Percentiles rank a stretch among this genome's conserved stretches.
These are phyloP conservation scores for Catostomus latipinnis DNA, from an alignment of 2,797 vertebrate species.

Conservation along the genomic window DNA sequence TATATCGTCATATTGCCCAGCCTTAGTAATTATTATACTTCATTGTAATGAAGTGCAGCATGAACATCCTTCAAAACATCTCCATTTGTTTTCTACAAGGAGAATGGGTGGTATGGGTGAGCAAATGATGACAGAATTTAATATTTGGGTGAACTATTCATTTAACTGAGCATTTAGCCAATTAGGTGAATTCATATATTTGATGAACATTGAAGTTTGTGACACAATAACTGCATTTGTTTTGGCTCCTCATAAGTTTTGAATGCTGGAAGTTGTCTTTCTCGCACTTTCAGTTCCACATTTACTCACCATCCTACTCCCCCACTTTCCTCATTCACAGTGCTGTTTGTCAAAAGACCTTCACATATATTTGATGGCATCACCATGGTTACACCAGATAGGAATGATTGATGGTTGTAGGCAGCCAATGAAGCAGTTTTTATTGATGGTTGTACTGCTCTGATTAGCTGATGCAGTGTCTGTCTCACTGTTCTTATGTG, in stretches of 20 bases:
- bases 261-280: not conserved
- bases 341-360: constrained; percentile 37
- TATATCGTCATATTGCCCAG: too few species aligned
- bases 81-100: too few species aligned
- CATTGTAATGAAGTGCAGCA: too few species aligned
- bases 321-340: not conserved
- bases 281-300: not conserved
- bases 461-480: constrained; percentile 44
- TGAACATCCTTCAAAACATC: too few species aligned
- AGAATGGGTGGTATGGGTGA: too few species aligned
- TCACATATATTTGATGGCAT: constrained; percentile 27
- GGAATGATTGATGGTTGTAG: constrained; percentile 45
- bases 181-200: too few species aligned
- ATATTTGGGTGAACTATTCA: too few species aligned
- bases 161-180: too few species aligned
- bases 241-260: not conserved
- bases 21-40: too few species aligned
- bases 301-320: constrained; percentile 16
- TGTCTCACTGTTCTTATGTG: constrained; percentile 23
- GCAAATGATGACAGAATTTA: too few species aligned
- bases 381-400: constrained; percentile 44
- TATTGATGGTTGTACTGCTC: not conserved
- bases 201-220: too few species aligned
- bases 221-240: too few species aligned
- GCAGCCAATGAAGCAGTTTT: constrained; percentile 30